phyloP scores from a whole-genome alignment of 2,113 vertebrate species.

The Cercopithecus mona region DNA sequence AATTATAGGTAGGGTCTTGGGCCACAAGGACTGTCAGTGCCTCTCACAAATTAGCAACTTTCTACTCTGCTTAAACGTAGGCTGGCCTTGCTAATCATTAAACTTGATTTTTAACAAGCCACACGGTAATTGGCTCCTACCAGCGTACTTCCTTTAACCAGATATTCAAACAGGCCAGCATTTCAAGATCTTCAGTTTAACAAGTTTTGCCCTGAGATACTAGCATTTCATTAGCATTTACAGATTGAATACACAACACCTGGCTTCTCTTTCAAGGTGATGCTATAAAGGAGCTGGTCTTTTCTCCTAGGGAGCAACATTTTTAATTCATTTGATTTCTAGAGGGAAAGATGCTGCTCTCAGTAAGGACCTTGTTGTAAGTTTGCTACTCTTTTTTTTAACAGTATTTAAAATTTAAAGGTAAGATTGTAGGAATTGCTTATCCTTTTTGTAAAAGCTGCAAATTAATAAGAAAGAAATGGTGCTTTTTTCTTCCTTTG shows the following conservation, averaged over 20 bases:
- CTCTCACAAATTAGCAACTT: not conserved
- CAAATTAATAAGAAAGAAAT: constrained; percentile 60
- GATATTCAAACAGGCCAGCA: not conserved
- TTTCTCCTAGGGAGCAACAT: constrained; percentile 53
- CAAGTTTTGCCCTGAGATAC: constrained; percentile 26
- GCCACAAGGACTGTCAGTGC: not conserved
- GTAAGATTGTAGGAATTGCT: constrained; percentile 60
- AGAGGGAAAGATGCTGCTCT: constrained; percentile 61
- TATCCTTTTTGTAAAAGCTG: not conserved
- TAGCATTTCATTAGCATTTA: constrained; percentile 40
- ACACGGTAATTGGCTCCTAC: not conserved
- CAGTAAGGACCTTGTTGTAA: constrained; percentile 42
- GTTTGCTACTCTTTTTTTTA: constrained; percentile 54
- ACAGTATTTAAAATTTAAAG: constrained; percentile 64
- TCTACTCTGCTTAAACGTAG: not conserved
- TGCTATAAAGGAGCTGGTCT: not conserved
- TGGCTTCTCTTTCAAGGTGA: constrained; percentile 49
- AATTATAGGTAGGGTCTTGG: not conserved
- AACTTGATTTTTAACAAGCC: constrained; percentile 16
- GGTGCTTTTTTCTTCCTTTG: constrained; percentile 35
- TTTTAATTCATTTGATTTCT: constrained; percentile 69
- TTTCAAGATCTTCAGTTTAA: constrained; percentile 6
- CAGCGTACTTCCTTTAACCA: not conserved
- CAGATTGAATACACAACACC: constrained; percentile 14
- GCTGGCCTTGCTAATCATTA: constrained; percentile 17